phyloP scores from a whole-genome alignment of 2,113 vertebrate genomes.

The Antechinus flavipes region DNA sequence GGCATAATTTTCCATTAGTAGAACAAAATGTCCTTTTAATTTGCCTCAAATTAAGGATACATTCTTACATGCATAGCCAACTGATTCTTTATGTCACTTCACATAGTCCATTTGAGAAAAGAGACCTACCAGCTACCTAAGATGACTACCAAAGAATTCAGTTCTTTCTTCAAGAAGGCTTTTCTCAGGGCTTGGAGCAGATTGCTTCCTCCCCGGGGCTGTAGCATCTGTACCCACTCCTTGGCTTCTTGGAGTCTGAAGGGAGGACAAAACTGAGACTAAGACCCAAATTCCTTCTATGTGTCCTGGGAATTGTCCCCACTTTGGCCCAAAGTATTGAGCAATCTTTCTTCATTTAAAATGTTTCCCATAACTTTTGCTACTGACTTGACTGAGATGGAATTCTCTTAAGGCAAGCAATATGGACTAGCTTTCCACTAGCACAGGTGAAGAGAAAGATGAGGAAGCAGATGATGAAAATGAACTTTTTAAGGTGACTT shows the following conservation, averaged over 20 bases:
- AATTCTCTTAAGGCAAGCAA: background rate
- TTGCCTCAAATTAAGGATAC: background rate
- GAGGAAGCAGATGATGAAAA: background rate
- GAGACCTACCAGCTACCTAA: slow-evolving; percentile 85
- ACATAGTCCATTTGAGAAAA: background rate
- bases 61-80: background rate
- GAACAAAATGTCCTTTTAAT: background rate
- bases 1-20: background rate
- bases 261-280: background rate
- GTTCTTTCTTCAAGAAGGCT: slow-evolving; percentile 67
- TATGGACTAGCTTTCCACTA: background rate
- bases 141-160: slow-evolving; percentile 85
- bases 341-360: background rate
- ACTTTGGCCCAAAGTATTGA: background rate
- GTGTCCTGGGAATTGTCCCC: background rate
- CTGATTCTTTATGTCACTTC: background rate
- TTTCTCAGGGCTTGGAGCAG: slow-evolving; percentile 84
- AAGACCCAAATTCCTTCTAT: background rate
- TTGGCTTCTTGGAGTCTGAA: slow-evolving; percentile 85
- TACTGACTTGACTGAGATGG: background rate
- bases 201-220: slow-evolving; percentile 82
- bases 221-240: slow-evolving; percentile 82
- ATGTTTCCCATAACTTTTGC: background rate
- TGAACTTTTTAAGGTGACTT: background rate
- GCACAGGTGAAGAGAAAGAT: background rate